phyloP scores from a whole-genome alignment of 2,888 invertebrate species.

The Diplolepis rosae region DNA sequence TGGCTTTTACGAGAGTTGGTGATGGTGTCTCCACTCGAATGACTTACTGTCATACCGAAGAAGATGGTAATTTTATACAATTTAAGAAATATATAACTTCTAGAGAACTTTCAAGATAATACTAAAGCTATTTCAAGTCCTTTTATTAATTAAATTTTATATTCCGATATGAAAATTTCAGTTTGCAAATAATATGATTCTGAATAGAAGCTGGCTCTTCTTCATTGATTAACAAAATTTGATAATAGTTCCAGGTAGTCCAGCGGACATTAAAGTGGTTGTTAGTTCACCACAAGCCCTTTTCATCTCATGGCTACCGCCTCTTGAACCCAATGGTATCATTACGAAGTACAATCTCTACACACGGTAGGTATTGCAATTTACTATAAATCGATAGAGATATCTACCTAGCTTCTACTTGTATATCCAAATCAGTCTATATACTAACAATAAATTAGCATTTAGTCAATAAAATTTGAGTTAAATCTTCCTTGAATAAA shows the following conservation, averaged over 20 bases:
- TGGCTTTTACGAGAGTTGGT: constrained; percentile 86
- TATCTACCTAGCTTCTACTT: not conserved
- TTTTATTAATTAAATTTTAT: no score
- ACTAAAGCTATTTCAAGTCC: no score
- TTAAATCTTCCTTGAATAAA: no score
- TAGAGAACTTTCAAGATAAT: not conserved
- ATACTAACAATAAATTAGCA: not conserved
- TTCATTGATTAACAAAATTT: constrained; percentile 1
- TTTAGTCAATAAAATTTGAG: not conserved
- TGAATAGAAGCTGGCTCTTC: not conserved
- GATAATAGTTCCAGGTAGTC: constrained; percentile 83
- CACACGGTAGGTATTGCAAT: constrained; percentile 73
- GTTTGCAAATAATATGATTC: not conserved
- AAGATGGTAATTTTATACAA: constrained; percentile 86
- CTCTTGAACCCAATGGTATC: constrained; percentile 84
- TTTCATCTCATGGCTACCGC: constrained; percentile 86
- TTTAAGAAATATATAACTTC: no score
- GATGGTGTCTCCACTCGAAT: constrained; percentile 83
- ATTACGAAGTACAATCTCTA: constrained; percentile 85
- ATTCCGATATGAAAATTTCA: no score
- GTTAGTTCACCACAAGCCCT: constrained; percentile 84
- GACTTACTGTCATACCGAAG: constrained; percentile 84
- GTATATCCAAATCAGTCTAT: not conserved
- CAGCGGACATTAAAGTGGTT: constrained; percentile 86
- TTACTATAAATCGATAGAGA: constrained; percentile 1